Evolutionary conservation across 2,888 invertebrate genomes (phyloP), one percentile per base, ranked within the genome.

Genomic region (Apoda limacodes): DNA sequence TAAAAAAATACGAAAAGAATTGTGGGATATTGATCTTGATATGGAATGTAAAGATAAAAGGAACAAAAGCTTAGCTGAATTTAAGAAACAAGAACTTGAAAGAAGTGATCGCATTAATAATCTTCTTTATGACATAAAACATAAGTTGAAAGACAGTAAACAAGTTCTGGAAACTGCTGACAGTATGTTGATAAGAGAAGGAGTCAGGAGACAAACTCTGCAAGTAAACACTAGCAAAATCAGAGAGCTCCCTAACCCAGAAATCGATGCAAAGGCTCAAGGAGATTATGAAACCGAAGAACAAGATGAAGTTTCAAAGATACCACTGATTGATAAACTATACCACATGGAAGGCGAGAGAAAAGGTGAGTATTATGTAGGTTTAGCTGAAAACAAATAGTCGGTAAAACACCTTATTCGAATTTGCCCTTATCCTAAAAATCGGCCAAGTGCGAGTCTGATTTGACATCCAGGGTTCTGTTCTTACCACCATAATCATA

Each of bases 101-200:
- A 46, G 70, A 27, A 69, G 58, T 32, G 56, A 66, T 26, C 59
- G 64, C 19, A 75, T 80, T 15, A 58, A 70, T 32, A 49, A 48
- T 32, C 59, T 80, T 10, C 60, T 80, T n/a, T 47, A 47, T 25
- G 62, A 68, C 30, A 78, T 80, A 17, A 74, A 78, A 48, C 70
- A 65, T 30, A 74, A 70, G 37, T 75, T 76, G 75, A 76, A 70
- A 34, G 72, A 71, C 40, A 80, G 76, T 37, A 60, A 70, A 44
- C 76, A 78, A 30, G 75, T 80, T 3, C 44, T 71, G 20, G 51
- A 60, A 32, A 42, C 75, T 4, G 75, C 78, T 5, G 65, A 80
- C 44, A 76, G 56, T 41, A 48, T 80, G 34, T 40, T 80, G 5
- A 54, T 56, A 37, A 56, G 68, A 37, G 70, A 69, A 40, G 71